These are phyloP conservation scores for Napeogenes sylphis DNA, from an alignment of 2,888 invertebrate genomes.

Conservation along the genomic window DNA sequence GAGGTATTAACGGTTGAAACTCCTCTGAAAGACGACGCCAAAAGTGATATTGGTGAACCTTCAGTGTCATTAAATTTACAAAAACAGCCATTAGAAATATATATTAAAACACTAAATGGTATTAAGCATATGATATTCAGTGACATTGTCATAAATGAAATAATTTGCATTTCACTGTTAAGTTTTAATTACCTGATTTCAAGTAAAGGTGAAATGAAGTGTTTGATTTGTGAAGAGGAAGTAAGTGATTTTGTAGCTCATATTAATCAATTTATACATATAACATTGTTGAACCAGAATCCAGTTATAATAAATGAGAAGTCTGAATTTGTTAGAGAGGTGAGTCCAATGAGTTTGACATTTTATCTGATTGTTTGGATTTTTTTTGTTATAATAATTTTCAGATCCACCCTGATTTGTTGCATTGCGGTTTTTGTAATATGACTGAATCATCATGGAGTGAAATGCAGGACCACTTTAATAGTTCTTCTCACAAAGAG, in stretches of 20 bases:
- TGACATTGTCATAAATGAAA: slow-evolving; percentile 41
- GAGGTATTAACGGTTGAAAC: neutral
- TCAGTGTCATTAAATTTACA: slow-evolving; percentile 13
- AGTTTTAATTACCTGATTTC: slow-evolving; percentile 33
- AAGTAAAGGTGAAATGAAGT: slow-evolving; percentile 17
- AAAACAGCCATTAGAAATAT: slow-evolving; percentile 21
- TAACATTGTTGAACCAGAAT: slow-evolving; percentile 17
- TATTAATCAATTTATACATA: slow-evolving; percentile 21
- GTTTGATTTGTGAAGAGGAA: slow-evolving; percentile 32
- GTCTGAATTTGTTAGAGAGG: slow-evolving; percentile 51
- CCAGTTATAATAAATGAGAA: slow-evolving; percentile 36
- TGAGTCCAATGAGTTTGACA: slow-evolving; percentile 26
- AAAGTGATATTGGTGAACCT: slow-evolving; percentile 6
- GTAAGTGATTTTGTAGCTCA: slow-evolving; percentile 25
- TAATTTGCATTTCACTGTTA: slow-evolving; percentile 33
- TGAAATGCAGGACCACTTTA: slow-evolving; percentile 32
- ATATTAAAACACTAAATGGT: slow-evolving; percentile 20
- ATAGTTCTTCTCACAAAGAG: slow-evolving; percentile 30
- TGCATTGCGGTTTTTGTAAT: slow-evolving; percentile 44
- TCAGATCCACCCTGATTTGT: slow-evolving; percentile 18
- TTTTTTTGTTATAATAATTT: slow-evolving; percentile 25
- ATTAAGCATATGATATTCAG: slow-evolving; percentile 23
- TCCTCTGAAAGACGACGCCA: neutral
- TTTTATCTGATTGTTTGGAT: neutral
- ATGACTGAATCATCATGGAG: slow-evolving; percentile 16